Evolutionary conservation across 2,797 vertebrate genomes (phyloP), one percentile per base, ranked within the genome.

Genomic region (Chaetophractus vellerosus): DNA sequence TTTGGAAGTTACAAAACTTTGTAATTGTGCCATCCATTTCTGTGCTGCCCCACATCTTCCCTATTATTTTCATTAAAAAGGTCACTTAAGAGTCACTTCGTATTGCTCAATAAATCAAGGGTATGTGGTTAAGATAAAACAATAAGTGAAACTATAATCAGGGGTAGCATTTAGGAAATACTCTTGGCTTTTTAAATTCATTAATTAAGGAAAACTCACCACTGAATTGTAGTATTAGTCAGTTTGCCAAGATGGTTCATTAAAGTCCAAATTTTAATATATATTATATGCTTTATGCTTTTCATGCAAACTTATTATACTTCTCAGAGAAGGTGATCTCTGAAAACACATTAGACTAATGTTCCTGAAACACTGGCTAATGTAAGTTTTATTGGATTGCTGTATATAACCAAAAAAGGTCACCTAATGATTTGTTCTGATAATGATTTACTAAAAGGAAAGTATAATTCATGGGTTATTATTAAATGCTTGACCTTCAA

Each of bases 241-340:
- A 98, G 93, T 98, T 98, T 98, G 98, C 98, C 98, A 98, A 97
- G 98, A 98, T 98, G 99, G 98, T 99, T 99, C 99, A 99, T 99
- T 99, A 99, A 99, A 99, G 98, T 98, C 98, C 98, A 99, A 98
- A 98, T 99, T 99, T 99, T 99, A 99, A 99, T 98, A 99, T 98
- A 98, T 99, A 99, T 99, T 99, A 99, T 98, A 99, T 99, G 99
- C 99, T 99, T 99, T 99, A 99, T 99, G 98, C 98, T 98, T 99
- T 99, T 99, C 99, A 99, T 98, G 99, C 98, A 99, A 99, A 99
- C 99, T 99, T 99, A 99, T 99, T 99, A 99, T 97, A 98, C 98
- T 98, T 98, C 98, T 98, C 98, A 97, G 98, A 98, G 98, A 99
- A 99, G 98, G 98, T 99, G 98, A 99, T 99, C 99, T 99, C 99